Evolutionary conservation across 2,797 vertebrate genomes (phyloP), one percentile per base, ranked within the genome.

Genomic region (Argyrosomus regius): DNA sequence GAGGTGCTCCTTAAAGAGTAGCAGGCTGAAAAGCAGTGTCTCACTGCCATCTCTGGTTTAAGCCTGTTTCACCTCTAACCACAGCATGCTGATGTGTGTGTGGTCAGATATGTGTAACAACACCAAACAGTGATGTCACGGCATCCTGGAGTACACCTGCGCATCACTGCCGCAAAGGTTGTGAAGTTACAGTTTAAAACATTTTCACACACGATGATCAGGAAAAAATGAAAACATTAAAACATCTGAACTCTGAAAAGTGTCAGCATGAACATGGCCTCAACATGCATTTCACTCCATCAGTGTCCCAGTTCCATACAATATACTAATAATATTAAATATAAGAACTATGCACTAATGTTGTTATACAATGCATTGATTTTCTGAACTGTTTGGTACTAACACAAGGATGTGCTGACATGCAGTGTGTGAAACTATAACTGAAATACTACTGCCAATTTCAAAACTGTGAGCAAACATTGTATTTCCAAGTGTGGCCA

Each of bases 361-460:
- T 61, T 26, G 31, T 52, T 6, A 62, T 9, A 48, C 3, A 52
- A 64, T 5, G n/a, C 6, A n/a, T 26, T 22, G 10, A 28, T 46
- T 59, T 64, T 56, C 18, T 22, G 20, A 56, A 20, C 3, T 22
- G 18, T 62, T 50, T 53, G 8, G 16, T 54, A 31, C 31, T 20
- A 10, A 72, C 1, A 56, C 24, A 11, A 22, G 8, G 14, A 52
- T 13, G 16, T 12, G 16, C 49, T 56, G 22, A 39, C 31, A 10
- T 9, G 35, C 35, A 39, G 35, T 39, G 35, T 39, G 35, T 39
- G 35, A 39, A 39, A 39, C 35, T 39, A 35, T 35, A 6, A 31
- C 48, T 61, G 16, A 72, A 77, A 72, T 17, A 50, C 13, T 58
- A 74, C 64, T 77, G 58, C 57, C 68, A 57, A 10, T 72, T 59